phyloP scores from a whole-genome alignment of 2,113 vertebrate species.

The Callionymus lyra region DNA sequence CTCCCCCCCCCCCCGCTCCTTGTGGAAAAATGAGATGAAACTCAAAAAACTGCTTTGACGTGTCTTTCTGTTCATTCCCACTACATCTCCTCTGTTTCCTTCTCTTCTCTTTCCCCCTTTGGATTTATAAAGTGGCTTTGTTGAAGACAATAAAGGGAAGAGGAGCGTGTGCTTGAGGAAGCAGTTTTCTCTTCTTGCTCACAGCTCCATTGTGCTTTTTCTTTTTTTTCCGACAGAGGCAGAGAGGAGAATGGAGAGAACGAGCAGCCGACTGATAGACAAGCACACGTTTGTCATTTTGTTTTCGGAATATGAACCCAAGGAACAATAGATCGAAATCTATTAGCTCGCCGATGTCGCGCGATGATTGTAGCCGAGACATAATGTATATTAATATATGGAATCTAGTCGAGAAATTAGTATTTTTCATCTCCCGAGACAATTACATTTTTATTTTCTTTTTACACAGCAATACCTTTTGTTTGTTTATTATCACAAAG shows the following conservation, averaged over 20 bases:
- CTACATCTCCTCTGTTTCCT: constrained; percentile 7
- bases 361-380: constrained; percentile 47
- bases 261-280: constrained; percentile 22
- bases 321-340: constrained; percentile 59
- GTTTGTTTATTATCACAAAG: constrained; percentile 18
- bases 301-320: constrained; percentile 48
- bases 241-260: constrained; percentile 22
- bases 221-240: constrained; percentile 31
- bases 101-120: constrained; percentile 49
- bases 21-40: constrained; percentile 73
- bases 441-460: constrained; percentile 17
- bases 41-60: constrained; percentile 74
- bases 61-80: constrained; percentile 44
- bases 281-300: constrained; percentile 12
- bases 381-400: constrained; percentile 38
- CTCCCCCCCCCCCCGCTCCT: constrained; percentile 68
- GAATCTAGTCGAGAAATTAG: constrained; percentile 17
- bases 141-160: constrained; percentile 62
- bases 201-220: constrained; percentile 47
- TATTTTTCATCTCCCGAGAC: constrained; percentile 37
- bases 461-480: not conserved
- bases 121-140: constrained; percentile 73
- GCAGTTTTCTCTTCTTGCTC: constrained; percentile 52
- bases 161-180: constrained; percentile 58
- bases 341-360: constrained; percentile 46